Evolutionary conservation across 2,797 vertebrate species (phyloP), one percentile per base, ranked within the genome.

Genomic region (Borostomias antarcticus): DNA sequence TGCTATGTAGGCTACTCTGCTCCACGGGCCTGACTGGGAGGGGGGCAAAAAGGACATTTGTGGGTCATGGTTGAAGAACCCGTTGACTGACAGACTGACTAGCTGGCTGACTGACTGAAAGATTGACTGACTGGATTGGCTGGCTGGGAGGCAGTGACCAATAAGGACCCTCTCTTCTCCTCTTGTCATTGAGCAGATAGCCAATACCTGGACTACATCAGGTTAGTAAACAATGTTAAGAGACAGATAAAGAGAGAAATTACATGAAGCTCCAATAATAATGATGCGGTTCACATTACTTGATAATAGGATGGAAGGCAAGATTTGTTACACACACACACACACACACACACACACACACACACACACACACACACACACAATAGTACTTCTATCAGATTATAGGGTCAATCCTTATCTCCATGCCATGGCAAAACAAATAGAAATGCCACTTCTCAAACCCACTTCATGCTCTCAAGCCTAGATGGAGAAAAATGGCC

Each of bases 31-130:
- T 43, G 50, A 52, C 80, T 45, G 68, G 52, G 64, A 72, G 63
- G 83, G 81, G 84, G 79, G 90, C 82, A 90, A 84, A 80, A 26
- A 58, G 74, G 76, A 78, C 76, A 79, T 85, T 88, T 89, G 88
- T 89, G 78, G 83, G 85, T 86, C 81, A 86, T 80, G 73, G 81
- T 82, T 73, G 80, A 61, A 10, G 59, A 75, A 78, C 80, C n/a
- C n/a, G 13, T 17, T 70, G 71, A 78, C 67, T 52, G 72, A 75
- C 68, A 58, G 43, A 79, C 53, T 8, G 17, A 73, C n/a, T n/a
- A n/a, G 13, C 40, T 70, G 71, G 77, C 67, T 52, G 72, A 75
- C 68, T 60, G 43, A 79, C 53, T 8, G 17, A 73, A 21, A 69
- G 63, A 53, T 2, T 1, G 21, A 28, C 29, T 56, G 53, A 56